A percentile compares a stretch with the other conserved stretches of the same genome.
phyloP scores from a whole-genome alignment of 1,140 invertebrate genomes.

The Diorhabda sublineata region DNA sequence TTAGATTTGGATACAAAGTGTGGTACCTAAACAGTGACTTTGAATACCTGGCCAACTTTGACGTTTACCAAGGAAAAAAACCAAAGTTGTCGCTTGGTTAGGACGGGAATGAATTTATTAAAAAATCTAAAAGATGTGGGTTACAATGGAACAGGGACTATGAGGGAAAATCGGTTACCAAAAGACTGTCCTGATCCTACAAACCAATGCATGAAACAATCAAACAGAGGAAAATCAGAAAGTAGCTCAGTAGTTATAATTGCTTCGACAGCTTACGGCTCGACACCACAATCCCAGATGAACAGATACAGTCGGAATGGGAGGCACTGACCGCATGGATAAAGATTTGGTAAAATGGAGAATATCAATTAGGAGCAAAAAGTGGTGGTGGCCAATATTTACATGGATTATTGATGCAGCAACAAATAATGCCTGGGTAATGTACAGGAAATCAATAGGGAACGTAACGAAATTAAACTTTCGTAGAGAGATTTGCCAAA shows the following conservation, averaged over 20 bases:
- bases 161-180: conserved; percentile 29
- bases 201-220: conserved; percentile 15
- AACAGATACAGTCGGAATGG: conserved; percentile 31
- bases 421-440: too few relatives aligned
- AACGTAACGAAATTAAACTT: too few relatives aligned
- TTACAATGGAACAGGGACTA: conserved; percentile 28
- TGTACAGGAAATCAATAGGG: too few relatives aligned
- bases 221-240: not conserved
- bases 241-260: conserved; percentile 27
- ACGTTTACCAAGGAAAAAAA: conserved; percentile 39
- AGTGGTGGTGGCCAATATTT: too few relatives aligned
- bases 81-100: not conserved
- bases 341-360: too few relatives aligned
- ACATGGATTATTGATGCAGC: too few relatives aligned
- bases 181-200: conserved; percentile 23
- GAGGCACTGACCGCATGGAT: too few relatives aligned
- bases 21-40: conserved; percentile 23
- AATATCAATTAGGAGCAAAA: too few relatives aligned
- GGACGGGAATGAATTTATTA: conserved; percentile 31
- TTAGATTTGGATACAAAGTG: conserved; percentile 36
- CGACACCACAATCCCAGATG: conserved; percentile 18
- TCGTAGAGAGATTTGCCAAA: too few relatives aligned
- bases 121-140: conserved; percentile 25
- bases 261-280: conserved; percentile 27
- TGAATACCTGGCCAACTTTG: conserved; percentile 34